Conservation (phyloP, 2,113 vertebrate species). For the Chionomys nivalis region DNA sequence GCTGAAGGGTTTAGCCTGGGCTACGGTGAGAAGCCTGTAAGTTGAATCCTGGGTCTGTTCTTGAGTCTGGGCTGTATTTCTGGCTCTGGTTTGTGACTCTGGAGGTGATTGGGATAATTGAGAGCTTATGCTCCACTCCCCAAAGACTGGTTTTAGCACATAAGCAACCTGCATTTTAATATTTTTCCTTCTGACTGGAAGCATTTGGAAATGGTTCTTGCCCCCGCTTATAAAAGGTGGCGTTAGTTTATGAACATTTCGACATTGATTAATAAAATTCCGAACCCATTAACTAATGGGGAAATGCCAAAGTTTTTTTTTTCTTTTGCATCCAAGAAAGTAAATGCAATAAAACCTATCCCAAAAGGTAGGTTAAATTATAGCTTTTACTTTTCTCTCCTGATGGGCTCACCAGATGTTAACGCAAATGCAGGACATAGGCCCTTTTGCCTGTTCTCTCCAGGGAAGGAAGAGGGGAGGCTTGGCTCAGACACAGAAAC, state of each 20-base stretch:
- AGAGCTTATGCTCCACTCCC: slow-evolving; percentile 83
- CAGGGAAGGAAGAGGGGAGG: slow-evolving; percentile 69
- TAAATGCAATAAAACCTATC: slow-evolving; percentile 85
- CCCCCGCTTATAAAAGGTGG: slow-evolving; percentile 86
- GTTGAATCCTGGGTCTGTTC: slow-evolving; percentile 39
- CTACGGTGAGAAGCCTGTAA: background rate
- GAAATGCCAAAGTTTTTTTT: slow-evolving; percentile 79
- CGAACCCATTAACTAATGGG: slow-evolving; percentile 86
- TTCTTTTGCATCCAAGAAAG: slow-evolving; percentile 81
- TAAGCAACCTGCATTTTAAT: slow-evolving; percentile 84
- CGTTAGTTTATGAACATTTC: slow-evolving; percentile 86
- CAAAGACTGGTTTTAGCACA: slow-evolving; percentile 81
- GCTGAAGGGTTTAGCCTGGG: background rate
- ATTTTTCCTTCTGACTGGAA: slow-evolving; percentile 86
- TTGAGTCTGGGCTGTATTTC: slow-evolving; percentile 71
- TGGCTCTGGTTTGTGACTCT: slow-evolving; percentile 82
- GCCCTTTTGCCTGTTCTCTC: slow-evolving; percentile 68
- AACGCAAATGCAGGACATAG: slow-evolving; percentile 68
- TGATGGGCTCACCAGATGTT: slow-evolving; percentile 87
- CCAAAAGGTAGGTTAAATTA: slow-evolving; percentile 86
- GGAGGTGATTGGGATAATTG: slow-evolving; percentile 84
- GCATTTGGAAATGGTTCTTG: slow-evolving; percentile 86
- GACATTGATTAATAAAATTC: slow-evolving; percentile 89
- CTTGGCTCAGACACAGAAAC: slow-evolving; percentile 69
- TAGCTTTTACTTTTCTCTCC: slow-evolving; percentile 80